Base-by-base conservation (phyloP, 2,888 invertebrate species). In the Mamestra brassicae region DNA sequence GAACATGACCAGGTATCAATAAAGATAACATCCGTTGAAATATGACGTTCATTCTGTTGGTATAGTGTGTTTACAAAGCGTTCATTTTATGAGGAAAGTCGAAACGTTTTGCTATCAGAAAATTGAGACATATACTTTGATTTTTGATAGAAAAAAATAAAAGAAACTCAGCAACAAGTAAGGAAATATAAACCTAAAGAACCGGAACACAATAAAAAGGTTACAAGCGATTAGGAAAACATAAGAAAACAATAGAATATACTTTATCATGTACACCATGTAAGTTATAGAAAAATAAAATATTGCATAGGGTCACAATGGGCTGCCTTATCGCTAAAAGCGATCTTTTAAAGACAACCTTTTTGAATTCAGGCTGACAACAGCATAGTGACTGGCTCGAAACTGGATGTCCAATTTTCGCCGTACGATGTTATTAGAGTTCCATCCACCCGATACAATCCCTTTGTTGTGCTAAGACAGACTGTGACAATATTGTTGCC, bases 391-490 rank as follows among this genome's bases (percentile, higher is more conserved):
- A 64, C 66, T 70, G 45, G 60, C 74, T 67, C 36, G 50, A 69
- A 69, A 81, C 69, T 52, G 64, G 58, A 60, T 63, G 45, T 74
- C 62, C 69, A 60, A 82, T 81, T 82, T 81, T 78, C 74, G 3
- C 47, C 47, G 34, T 36, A 58, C n/a, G 54, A 73, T 17, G 69
- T 63, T 70, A 70, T 57, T 60, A 52, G 36, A 74, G 55, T 67
- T 70, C 38, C 60, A 67, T 15, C 10, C 4, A 63, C 45, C 17
- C 55, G 50, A 82, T 62, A 74, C 63, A 74, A 81, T 77, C 63
- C 70, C 78, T 82, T 78, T 81, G 74, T 81, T 82, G 36, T 74
- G 17, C 45, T 67, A 70, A 78, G 74, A 52, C 34, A 66, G 64
- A 57, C 63, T 52, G 38, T 64, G 26, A 6, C 62, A 73, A 81